phyloP scores from a whole-genome alignment of 2,888 invertebrate genomes.

The Cerastis rubricosa region DNA sequence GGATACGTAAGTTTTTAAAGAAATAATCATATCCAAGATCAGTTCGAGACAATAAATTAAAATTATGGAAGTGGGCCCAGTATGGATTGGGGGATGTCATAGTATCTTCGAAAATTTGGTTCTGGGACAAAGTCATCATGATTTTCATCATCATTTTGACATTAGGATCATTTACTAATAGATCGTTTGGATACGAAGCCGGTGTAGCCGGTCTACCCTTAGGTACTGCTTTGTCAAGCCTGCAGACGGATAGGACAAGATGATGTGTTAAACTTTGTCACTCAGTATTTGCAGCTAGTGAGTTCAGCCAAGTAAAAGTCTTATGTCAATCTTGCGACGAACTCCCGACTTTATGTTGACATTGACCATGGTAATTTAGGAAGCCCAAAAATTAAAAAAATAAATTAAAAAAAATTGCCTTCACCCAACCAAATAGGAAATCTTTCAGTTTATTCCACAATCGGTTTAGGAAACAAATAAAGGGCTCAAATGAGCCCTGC shows the following conservation, averaged over 20 bases:
- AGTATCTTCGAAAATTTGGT: too few species aligned
- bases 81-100: too few species aligned
- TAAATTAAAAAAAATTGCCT: background rate
- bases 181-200: too few species aligned
- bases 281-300: background rate
- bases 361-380: background rate
- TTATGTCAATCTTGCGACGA: background rate
- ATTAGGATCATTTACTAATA: too few species aligned
- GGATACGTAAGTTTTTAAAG: too few species aligned
- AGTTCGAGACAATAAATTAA: too few species aligned
- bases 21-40: too few species aligned
- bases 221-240: background rate
- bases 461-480: constrained; percentile 6
- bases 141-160: too few species aligned
- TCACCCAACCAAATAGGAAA: background rate
- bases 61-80: too few species aligned
- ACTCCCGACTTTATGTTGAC: background rate
- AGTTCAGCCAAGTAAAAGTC: background rate
- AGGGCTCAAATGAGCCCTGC: constrained; percentile 18
- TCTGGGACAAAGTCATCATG: too few species aligned
- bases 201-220: too few species aligned
- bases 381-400: background rate
- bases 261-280: background rate
- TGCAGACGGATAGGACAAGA: background rate
- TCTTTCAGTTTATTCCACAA: background rate